A percentile compares a stretch with the other conserved stretches of the same genome.
These are phyloP conservation scores for Simalia tracyae DNA, from an alignment of 2,797 vertebrate genomes.

Conservation along the genomic window DNA sequence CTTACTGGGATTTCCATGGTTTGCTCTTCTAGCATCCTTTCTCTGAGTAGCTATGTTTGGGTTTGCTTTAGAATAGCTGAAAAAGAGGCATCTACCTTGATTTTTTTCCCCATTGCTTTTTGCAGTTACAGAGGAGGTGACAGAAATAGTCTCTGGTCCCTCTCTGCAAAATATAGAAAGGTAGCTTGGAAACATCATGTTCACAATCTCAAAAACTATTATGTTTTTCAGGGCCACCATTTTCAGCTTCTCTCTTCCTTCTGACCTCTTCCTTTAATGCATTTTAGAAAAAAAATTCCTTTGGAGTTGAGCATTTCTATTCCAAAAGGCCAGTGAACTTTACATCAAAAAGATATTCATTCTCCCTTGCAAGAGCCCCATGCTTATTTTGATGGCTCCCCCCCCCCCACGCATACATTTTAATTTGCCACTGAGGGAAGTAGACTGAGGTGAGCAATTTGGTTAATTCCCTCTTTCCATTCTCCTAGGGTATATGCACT, in stretches of 20 bases:
- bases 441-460: neutral
- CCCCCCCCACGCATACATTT: neutral
- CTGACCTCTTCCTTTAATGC: neutral
- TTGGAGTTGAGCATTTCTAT: neutral
- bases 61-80: neutral
- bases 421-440: neutral
- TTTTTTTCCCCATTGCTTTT: rapidly evolving
- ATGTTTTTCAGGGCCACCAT: neutral
- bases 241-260: neutral
- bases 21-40: neutral
- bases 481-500: neutral
- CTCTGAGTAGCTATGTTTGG: neutral
- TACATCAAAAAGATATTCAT: neutral
- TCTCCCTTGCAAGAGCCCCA: neutral
- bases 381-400: neutral
- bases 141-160: neutral
- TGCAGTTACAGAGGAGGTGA: neutral
- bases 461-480: neutral
- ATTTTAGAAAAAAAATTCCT: neutral
- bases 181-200: neutral
- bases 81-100: neutral
- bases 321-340: neutral
- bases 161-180: neutral
- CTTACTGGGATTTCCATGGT: neutral
- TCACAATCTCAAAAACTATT: neutral